A percentile compares a stretch with the other conserved stretches of the same genome.
Conservation (phyloP, 2,797 vertebrate genomes). For the Micropoecilia bifurca region DNA sequence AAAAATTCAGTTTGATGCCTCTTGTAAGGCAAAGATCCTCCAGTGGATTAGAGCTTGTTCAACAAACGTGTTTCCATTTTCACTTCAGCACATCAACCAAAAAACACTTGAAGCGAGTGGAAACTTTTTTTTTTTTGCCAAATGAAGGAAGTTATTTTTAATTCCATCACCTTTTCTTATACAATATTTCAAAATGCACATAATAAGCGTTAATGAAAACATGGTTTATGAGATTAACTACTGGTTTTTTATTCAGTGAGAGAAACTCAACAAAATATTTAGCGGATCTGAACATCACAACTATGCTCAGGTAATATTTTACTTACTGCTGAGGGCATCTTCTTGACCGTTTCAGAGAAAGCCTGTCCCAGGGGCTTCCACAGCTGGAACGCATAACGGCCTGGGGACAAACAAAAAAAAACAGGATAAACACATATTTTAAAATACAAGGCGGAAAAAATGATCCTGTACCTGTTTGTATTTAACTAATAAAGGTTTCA, state of each 20-base stretch:
- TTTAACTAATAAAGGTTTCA: neutral
- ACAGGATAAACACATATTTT: slow-evolving; percentile 3
- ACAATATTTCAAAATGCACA: too few relatives aligned
- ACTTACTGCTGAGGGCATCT: slow-evolving; percentile 88
- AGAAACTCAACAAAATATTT: neutral
- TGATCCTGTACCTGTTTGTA: too few relatives aligned
- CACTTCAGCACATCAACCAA: too few relatives aligned
- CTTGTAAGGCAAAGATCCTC: too few relatives aligned
- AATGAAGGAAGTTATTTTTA: too few relatives aligned
- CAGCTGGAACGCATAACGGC: slow-evolving; percentile 88
- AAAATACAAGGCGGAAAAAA: neutral
- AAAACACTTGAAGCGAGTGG: too few relatives aligned
- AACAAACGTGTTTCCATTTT: too few relatives aligned
- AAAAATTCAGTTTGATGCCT: too few relatives aligned
- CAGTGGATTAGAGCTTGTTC: too few relatives aligned
- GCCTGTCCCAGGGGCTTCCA: slow-evolving; percentile 92
- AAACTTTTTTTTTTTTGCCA: too few relatives aligned
- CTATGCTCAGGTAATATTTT: neutral
- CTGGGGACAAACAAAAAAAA: slow-evolving; percentile 68
- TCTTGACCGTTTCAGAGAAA: slow-evolving; percentile 85
- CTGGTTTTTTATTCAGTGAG: neutral
- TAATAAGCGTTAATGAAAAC: neutral
- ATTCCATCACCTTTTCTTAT: too few relatives aligned
- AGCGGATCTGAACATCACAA: neutral
- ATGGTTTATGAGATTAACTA: neutral